Evolutionary conservation across 2,888 invertebrate genomes (phyloP), one percentile per base, ranked within the genome.

Genomic region (Drosophila gaucha): DNA sequence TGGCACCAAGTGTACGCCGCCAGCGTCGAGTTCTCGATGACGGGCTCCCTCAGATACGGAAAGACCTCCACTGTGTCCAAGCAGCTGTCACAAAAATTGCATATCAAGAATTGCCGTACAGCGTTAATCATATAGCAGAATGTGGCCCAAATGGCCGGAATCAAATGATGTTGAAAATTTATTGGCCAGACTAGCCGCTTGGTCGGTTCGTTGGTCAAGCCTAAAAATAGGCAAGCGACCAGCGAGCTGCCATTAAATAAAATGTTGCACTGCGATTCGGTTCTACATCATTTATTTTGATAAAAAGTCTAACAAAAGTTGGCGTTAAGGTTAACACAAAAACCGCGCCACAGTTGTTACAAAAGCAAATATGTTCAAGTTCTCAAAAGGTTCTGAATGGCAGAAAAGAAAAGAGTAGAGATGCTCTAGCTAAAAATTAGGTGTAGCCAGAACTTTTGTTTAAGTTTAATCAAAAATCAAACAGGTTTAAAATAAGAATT

Each of bases 41-140:
- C 90, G 67, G 92, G 84, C 67, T 91, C 91, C 57, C 89, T 89
- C 67, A 91, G 80, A 89, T 91, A 90, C 72, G 91, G 91, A 89
- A 91, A 91, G 73, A 91, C 87, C 82, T 92, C 91, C 62, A 91
- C 85, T 75, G 89, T 90, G 83, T 92, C 91, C 75, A 84, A 88
- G 76, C 91, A 92, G 75, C 91, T 91, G 89, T 82, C 84, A 74
- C 69, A 43, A 59, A 66, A 68, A 69, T 55, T 65, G 66, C 65
- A 69, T 52, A 67, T 44, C 12, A 75, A 18, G 16, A 64, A 60
- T 33, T 59, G 44, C 47, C 30, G 20, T 18, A 28, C 41, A 39
- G 24, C 31, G 56, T 31, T 56, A 73, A 73, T 67, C 58, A 68
- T 67, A 68, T 66, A 64, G 66, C 73, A 38, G 46, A 57, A 54